These are phyloP conservation scores for Symphodus melops DNA, from an alignment of 2,113 vertebrate genomes.

Conservation along the genomic window DNA sequence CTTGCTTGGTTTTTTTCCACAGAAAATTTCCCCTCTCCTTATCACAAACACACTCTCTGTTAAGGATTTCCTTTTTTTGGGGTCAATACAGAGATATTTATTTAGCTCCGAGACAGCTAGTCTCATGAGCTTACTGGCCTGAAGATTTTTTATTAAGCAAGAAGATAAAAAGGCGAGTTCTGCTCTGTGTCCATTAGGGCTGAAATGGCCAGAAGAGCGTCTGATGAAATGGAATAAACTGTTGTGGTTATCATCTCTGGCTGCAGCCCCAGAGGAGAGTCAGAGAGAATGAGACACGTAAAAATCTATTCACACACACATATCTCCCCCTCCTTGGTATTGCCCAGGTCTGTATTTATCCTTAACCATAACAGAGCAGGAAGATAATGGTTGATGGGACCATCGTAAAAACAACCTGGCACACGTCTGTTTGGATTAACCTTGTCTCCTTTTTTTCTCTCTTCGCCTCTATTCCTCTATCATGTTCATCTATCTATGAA, in stretches of 20 bases:
- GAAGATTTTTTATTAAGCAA: slow-evolving; percentile 68
- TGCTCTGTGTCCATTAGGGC: slow-evolving; percentile 69
- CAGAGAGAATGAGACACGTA: slow-evolving; percentile 27
- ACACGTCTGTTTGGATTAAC: slow-evolving; percentile 75
- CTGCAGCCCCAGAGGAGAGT: slow-evolving; percentile 37
- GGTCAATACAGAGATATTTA: slow-evolving; percentile 57
- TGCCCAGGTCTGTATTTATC: slow-evolving; percentile 78
- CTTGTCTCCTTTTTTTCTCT: slow-evolving; percentile 33
- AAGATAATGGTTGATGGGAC: slow-evolving; percentile 80
- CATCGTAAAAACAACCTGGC: slow-evolving; percentile 78
- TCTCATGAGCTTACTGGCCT: slow-evolving; percentile 45
- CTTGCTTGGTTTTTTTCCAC: slow-evolving; percentile 40
- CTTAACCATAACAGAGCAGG: slow-evolving; percentile 77
- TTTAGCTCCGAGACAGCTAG: slow-evolving; percentile 58
- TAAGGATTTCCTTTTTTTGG: not conserved
- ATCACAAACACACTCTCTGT: slow-evolving; percentile 43
- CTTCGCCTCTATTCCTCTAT: slow-evolving; percentile 54
- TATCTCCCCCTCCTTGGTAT: slow-evolving; percentile 48
- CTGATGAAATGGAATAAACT: slow-evolving; percentile 76
- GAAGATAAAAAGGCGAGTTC: slow-evolving; percentile 67
- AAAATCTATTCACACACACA: slow-evolving; percentile 44
- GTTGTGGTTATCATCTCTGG: slow-evolving; percentile 64
- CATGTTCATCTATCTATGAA: slow-evolving; percentile 43
- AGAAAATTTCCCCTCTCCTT: slow-evolving; percentile 43
- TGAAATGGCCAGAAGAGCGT: slow-evolving; percentile 62